phyloP scores from a whole-genome alignment of 2,113 vertebrate species.

The Phylloscopus trochilus region DNA sequence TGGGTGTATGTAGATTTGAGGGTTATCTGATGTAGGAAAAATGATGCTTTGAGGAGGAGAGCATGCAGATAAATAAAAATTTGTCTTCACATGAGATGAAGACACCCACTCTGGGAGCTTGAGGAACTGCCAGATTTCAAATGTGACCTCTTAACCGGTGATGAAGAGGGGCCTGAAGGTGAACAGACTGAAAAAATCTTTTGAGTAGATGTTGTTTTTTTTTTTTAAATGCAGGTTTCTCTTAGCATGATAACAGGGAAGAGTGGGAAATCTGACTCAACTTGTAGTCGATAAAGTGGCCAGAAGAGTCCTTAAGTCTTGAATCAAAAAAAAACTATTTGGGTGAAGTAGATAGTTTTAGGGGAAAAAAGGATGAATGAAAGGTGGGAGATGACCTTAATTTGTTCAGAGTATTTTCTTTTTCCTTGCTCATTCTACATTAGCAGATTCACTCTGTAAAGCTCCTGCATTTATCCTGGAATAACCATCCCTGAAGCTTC shows the following conservation, averaged over 20 bases:
- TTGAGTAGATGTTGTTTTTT: background rate
- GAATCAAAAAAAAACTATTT: background rate
- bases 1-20: background rate
- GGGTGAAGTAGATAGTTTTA: background rate
- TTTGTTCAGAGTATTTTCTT: background rate
- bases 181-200: background rate
- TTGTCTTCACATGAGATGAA: background rate
- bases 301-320: background rate
- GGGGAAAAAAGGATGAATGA: background rate
- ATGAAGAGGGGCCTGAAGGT: background rate
- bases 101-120: rapidly evolving
- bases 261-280: background rate
- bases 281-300: background rate
- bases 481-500: background rate
- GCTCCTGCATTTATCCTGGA: background rate
- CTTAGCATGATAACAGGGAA: background rate
- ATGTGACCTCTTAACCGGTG: background rate
- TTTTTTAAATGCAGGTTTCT: background rate
- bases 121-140: background rate
- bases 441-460: background rate
- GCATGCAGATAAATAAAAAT: background rate
- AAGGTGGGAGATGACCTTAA: background rate
- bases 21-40: background rate
- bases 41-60: background rate
- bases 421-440: background rate